These are phyloP conservation scores for Miichthys miiuy DNA, from an alignment of 2,797 vertebrate species.

Conservation along the genomic window DNA sequence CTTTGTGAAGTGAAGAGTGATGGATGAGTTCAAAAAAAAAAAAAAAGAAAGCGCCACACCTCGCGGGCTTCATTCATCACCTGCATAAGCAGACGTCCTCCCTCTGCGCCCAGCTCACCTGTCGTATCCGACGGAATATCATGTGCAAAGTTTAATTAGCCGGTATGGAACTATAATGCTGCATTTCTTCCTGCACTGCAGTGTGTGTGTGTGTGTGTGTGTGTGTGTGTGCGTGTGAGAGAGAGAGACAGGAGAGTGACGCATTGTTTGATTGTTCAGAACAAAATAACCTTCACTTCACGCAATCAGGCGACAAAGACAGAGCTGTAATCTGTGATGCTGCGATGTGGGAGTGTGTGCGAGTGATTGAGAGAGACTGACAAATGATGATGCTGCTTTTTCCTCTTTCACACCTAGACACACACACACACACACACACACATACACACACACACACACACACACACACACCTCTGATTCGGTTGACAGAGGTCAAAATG, in stretches of 20 bases:
- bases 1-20: slow-evolving; percentile 3
- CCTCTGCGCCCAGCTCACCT: not conserved
- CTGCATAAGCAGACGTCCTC: not conserved
- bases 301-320: slow-evolving; percentile 46
- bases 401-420: not conserved
- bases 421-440: not conserved
- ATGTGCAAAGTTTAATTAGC: not conserved
- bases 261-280: slow-evolving; percentile 44
- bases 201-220: slow-evolving; percentile 14
- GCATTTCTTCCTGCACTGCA: not conserved
- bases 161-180: not conserved
- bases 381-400: slow-evolving; percentile 20
- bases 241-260: slow-evolving; percentile 24
- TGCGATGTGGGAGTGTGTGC: slow-evolving; percentile 21
- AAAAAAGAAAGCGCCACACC: not conserved
- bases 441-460: not conserved
- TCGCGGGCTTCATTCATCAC: slow-evolving; percentile 15
- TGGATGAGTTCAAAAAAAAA: slow-evolving; percentile 33
- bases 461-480: not conserved
- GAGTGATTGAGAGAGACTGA: slow-evolving; percentile 33
- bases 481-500: slow-evolving; percentile 31
- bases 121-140: not conserved
- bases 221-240: slow-evolving; percentile 12
- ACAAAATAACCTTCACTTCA: slow-evolving; percentile 61
- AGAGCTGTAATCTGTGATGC: slow-evolving; percentile 44